A percentile compares a stretch with the other conserved stretches of the same genome.
phyloP scores from a whole-genome alignment of 2,888 invertebrate species.

The Neoaliturus tenellus region DNA sequence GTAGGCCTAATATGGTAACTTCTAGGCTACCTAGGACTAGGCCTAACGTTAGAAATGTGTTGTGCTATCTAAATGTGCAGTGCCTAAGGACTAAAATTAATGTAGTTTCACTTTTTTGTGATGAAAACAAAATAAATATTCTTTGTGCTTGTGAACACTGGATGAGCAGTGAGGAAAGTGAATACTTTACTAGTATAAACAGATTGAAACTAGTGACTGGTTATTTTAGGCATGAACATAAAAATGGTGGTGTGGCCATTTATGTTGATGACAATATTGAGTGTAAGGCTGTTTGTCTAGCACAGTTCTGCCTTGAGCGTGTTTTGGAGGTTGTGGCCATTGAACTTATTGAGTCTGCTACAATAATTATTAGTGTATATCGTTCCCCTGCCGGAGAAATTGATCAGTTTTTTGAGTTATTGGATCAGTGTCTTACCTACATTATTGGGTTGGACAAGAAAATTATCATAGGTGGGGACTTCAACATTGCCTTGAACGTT shows the following conservation, averaged over 20 bases:
- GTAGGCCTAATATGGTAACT: background rate
- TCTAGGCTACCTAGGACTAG: background rate
- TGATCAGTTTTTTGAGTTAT: background rate
- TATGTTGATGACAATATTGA: background rate
- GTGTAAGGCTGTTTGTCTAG: background rate
- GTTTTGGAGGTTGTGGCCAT: background rate
- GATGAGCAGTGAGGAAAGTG: background rate
- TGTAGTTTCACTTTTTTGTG: background rate
- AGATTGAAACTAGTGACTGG: background rate
- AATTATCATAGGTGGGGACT: background rate
- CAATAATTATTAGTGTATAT: background rate
- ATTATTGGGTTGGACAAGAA: background rate
- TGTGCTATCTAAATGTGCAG: background rate
- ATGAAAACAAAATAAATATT: background rate
- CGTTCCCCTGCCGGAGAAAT: background rate
- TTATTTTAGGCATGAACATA: background rate
- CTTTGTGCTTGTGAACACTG: conserved; percentile 15
- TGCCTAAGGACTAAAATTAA: conserved; percentile 10
- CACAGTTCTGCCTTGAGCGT: background rate
- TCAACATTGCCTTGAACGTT: background rate
- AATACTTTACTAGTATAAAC: background rate
- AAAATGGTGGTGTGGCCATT: background rate
- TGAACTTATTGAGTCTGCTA: background rate
- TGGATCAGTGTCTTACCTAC: background rate
- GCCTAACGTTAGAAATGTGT: too few species aligned